A percentile compares a stretch with the other conserved stretches of the same genome.
phyloP scores from a whole-genome alignment of 2,113 vertebrate genomes.

The Oxygymnocypris stewartii region DNA sequence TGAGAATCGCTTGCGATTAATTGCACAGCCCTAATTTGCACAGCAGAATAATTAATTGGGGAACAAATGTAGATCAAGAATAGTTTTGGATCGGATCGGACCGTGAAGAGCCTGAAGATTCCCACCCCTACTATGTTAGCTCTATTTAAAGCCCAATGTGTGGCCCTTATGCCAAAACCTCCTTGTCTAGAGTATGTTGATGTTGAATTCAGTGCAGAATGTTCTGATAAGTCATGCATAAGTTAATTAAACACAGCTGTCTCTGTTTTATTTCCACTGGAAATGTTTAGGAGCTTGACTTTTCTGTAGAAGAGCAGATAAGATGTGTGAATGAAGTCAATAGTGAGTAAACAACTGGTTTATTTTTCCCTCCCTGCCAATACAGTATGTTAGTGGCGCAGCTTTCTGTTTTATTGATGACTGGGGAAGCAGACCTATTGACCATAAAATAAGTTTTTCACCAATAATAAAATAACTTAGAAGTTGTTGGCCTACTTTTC shows the following conservation, averaged over 20 bases:
- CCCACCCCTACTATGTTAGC: too few species aligned
- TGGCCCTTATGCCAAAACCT: not conserved
- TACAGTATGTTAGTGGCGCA: not conserved
- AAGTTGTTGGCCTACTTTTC: not conserved
- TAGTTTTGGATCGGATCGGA: too few species aligned
- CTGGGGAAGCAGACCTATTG: not conserved
- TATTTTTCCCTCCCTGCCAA: not conserved
- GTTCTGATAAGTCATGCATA: constrained; percentile 13
- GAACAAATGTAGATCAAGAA: too few species aligned
- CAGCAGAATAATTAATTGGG: too few species aligned
- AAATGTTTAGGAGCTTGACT: not conserved
- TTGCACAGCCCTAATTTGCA: too few species aligned
- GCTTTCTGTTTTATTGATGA: constrained; percentile 16
- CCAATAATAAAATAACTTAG: not conserved
- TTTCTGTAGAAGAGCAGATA: not conserved
- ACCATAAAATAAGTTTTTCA: not conserved
- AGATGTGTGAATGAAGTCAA: not conserved
- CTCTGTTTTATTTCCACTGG: not conserved
- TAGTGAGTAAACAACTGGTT: not conserved
- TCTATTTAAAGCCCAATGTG: constrained; percentile 14
- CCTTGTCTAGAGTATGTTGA: not conserved
- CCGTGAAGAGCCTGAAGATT: too few species aligned
- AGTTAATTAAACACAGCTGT: constrained; percentile 11
- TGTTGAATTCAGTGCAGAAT: not conserved
- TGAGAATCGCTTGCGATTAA: too few species aligned